Base-by-base conservation (phyloP, 2,113 vertebrate genomes). In the Cepphus grylle region DNA sequence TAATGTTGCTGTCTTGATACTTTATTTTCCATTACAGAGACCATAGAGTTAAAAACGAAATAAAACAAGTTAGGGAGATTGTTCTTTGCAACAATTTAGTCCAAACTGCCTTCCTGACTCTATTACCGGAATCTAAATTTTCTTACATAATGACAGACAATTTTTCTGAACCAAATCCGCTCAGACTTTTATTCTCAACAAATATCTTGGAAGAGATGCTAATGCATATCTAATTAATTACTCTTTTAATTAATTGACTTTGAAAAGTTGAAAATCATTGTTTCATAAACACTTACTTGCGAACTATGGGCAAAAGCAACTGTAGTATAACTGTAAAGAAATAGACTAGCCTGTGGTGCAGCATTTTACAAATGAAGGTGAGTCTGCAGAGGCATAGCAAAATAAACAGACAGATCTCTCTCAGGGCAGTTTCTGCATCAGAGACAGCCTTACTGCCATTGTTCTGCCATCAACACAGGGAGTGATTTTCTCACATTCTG, bases 341-440 rank as follows among this genome's bases (percentile, higher is more conserved):
- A 40, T 1, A 22, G 9, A 32, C 1, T 32, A 56, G 10, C 14
- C 55, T 45, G 9, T 45, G 9, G 2, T 90, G 49, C 15, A 6
- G 26, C 43, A 36, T 49, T 59, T 82, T 65, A 30, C 8, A 62
- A 38, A 61, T 38, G 3, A 45, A 32, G 21, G 11, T 25, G 7
- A 61, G 67, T 32, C 43, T 72, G 27, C 6, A 34, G n/a, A 76
- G 62, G 19, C 10, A 42, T 43, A 36, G 87, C 5, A 65, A 90
- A 67, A 36, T 38, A 72, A 63, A 70, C 5, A 4, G 25, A 25
- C 59, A 15, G 21, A 15, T 53, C 10, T 52, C 17, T 70, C 45
- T 63, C 0, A 0, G 30, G 53, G 18, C 15, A 73, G 42, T 20
- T 47, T 80, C 34, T 80, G 19, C 15, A 1, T 5, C 25, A 29